Conservation (phyloP, 2,888 invertebrate genomes). For the Pseudococcus viburni region DNA sequence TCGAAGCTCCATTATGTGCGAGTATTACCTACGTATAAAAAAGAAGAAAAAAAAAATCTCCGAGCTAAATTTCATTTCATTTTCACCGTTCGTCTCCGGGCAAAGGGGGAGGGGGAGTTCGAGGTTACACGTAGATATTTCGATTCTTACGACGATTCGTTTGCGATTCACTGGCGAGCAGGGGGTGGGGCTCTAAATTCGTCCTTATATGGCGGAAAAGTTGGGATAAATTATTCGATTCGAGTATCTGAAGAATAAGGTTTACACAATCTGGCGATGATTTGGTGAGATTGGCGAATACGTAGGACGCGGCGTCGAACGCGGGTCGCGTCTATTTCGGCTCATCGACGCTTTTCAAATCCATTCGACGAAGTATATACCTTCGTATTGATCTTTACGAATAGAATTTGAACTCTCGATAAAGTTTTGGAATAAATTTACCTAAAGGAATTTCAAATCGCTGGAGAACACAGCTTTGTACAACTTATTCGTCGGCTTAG, state of each 20-base stretch:
- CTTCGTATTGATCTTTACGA: conserved; percentile 34
- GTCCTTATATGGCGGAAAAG: neutral
- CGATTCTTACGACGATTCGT: neutral
- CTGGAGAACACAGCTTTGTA: conserved; percentile 36
- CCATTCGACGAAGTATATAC: neutral
- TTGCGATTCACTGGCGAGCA: no score
- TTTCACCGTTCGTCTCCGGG: neutral
- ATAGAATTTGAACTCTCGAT: conserved; percentile 40
- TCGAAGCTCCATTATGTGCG: neutral
- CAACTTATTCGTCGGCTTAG: conserved; percentile 52
- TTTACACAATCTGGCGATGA: conserved; percentile 17
- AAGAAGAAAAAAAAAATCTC: neutral
- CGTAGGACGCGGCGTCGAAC: no score
- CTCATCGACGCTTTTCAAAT: conserved; percentile 43
- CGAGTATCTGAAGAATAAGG: neutral
- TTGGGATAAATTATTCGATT: conserved; percentile 16
- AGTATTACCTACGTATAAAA: no score
- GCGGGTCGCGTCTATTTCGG: conserved; percentile 20
- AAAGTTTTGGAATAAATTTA: conserved; percentile 56
- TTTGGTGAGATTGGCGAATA: neutral
- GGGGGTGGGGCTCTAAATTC: neutral
- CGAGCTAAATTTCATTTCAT: neutral
- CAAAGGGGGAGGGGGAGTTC: neutral
- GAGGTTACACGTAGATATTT: neutral
- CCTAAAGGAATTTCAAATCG: conserved; percentile 53